Evolutionary conservation across 2,113 vertebrate species (phyloP).

Genomic region (Coreoperca whiteheadi): DNA sequence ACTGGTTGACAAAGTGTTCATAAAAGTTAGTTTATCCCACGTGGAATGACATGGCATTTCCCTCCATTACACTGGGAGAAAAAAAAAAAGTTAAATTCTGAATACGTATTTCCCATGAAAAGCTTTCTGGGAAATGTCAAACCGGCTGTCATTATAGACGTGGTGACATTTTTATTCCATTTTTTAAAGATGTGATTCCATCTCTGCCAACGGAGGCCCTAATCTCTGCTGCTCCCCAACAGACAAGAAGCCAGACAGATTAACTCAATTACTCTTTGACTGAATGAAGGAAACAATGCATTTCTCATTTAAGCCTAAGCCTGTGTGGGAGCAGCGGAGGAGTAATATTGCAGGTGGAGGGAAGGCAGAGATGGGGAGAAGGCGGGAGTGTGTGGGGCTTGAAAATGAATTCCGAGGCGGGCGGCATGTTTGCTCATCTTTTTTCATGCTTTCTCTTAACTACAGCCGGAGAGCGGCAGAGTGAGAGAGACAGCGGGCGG

Average conservation of each 20-base stretch:
- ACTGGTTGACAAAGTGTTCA: conserved; percentile 22
- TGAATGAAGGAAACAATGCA: conserved; percentile 80
- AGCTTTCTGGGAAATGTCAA: conserved; percentile 78
- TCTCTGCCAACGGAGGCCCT: conserved; percentile 67
- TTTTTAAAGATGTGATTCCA: conserved; percentile 74
- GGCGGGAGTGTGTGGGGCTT: conserved; percentile 9
- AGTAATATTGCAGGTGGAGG: conserved; percentile 65
- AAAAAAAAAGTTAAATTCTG: conserved; percentile 30
- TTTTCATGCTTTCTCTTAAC: conserved; percentile 61
- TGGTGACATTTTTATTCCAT: conserved; percentile 80
- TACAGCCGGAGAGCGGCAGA: conserved; percentile 27
- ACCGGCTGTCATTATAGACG: conserved; percentile 74
- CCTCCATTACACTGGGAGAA: conserved; percentile 18
- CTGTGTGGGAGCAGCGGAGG: conserved; percentile 60
- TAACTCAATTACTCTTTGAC: conserved; percentile 82
- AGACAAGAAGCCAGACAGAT: conserved; percentile 74
- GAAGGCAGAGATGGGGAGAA: conserved; percentile 29
- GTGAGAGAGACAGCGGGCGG: conserved; percentile 22
- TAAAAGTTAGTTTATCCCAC: conserved; percentile 27
- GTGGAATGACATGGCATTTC: conserved; percentile 58
- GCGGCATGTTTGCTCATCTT: conserved; percentile 71
- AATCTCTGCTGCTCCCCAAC: conserved; percentile 69
- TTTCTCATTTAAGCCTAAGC: conserved; percentile 75
- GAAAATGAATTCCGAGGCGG: conserved; percentile 64
- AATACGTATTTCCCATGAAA: conserved; percentile 55